Evolutionary conservation across 2,888 invertebrate genomes (phyloP).

Genomic region (Philonicus albiceps): DNA sequence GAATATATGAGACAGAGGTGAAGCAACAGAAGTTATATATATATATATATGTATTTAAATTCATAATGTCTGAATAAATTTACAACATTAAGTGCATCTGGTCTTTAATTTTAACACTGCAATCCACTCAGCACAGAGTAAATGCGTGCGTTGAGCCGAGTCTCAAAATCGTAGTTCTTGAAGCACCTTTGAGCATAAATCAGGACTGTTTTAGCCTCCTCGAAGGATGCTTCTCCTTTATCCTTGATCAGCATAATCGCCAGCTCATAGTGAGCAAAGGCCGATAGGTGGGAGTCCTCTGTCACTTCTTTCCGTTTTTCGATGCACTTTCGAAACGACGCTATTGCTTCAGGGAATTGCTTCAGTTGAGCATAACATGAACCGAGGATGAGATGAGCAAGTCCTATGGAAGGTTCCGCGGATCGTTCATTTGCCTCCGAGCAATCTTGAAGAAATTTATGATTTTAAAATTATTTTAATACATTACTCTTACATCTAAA

Average conservation of each 20-base stretch:
- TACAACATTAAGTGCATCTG: constrained; percentile 10
- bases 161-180: constrained; percentile 74
- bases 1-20: constrained; percentile 19
- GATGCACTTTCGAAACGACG: constrained; percentile 58
- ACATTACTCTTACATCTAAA: too few species aligned
- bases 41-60: constrained; percentile 35
- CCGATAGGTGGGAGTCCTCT: constrained; percentile 68
- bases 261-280: constrained; percentile 72
- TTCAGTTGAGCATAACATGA: constrained; percentile 64
- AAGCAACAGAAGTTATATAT: constrained; percentile 6
- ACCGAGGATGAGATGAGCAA: constrained; percentile 66
- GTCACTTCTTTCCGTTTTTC: constrained; percentile 56
- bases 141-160: constrained; percentile 70
- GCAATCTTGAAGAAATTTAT: constrained; percentile 21
- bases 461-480: background rate
- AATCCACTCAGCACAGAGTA: constrained; percentile 66
- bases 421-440: constrained; percentile 50
- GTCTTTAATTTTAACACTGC: constrained; percentile 33
- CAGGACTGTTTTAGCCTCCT: constrained; percentile 66
- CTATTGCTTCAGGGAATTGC: constrained; percentile 58
- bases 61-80: constrained; percentile 33
- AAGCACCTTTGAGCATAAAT: constrained; percentile 65
- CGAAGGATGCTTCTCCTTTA: constrained; percentile 60
- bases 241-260: constrained; percentile 66
- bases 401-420: constrained; percentile 67